Base-by-base conservation (phyloP, 2,888 invertebrate species). In the Isoperla grammatica region DNA sequence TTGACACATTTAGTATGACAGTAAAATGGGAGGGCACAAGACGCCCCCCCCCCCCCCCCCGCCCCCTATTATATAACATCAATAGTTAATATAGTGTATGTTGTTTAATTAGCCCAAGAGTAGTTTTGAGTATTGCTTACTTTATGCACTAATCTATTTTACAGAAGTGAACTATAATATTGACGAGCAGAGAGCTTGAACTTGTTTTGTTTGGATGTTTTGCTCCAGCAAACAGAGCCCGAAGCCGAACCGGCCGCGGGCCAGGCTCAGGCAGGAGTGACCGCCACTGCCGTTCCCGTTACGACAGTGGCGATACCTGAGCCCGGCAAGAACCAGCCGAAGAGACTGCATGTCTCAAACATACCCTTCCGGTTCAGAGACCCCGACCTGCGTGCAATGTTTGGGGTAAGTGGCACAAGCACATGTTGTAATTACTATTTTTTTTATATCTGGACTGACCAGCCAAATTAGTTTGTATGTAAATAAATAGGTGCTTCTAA, bases 321-420 rank as follows among this genome's bases (percentile, higher is more conserved):
- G 53, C 76, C 81, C 67, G 75, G 81, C 67, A 83, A 85, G 76
- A 80, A 83, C 71, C 91, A 91, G 75, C 95, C 92, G 69, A 97
- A 99, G 78, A 84, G 99, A 74, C 85, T 99, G 70, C 98, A 99
- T 78, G 97, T 99, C 74, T 97, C 96, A 73, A 99, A 99, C 83
- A 99, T 99, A 82, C 99, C 99, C 72, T 99, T 99, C 83, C 85
- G 98, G 75, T 99, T 97, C 81, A 87, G 98, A 79, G 98, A 99
- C 81, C 96, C 96, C 65, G 98, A 99, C 79, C 85, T 99, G 68
- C 87, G 96, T 77, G 91, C 94, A 71, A 94, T 98, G 90, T 95
- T 98, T 79, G 96, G 95, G 83, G 97, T 97, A 81, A 85, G 94
- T 85, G 72, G 20, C 23, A 20, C 13, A 20, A n/a, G 19, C 3